These are phyloP conservation scores for Sterna hirundo DNA, from an alignment of 2,113 vertebrate genomes.

Conservation along the genomic window DNA sequence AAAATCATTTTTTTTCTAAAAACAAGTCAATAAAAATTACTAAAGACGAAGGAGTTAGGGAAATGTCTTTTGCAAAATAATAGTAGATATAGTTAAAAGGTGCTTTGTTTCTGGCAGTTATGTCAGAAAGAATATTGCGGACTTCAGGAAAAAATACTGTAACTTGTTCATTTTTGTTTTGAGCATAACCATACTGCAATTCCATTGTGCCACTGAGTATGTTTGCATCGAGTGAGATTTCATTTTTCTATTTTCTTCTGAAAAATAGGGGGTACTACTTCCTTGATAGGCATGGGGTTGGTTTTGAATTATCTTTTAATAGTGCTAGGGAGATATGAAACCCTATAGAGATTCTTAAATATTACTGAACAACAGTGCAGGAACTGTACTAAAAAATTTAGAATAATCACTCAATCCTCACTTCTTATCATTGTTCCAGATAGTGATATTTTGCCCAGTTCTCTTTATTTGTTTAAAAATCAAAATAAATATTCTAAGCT, in stretches of 20 bases:
- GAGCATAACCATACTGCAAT: neutral
- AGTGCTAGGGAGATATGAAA: neutral
- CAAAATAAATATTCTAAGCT: neutral
- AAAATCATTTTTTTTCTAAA: neutral
- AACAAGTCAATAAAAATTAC: neutral
- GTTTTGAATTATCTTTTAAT: neutral
- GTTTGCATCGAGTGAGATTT: neutral
- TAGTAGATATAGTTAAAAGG: neutral
- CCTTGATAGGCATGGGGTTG: neutral
- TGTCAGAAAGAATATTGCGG: neutral
- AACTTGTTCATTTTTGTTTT: neutral
- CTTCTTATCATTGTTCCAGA: neutral
- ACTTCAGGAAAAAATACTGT: neutral
- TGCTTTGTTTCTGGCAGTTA: neutral
- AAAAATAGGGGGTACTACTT: neutral
- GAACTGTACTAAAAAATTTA: neutral
- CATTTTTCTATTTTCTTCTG: neutral
- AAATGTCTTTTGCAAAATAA: neutral
- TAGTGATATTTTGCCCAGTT: neutral
- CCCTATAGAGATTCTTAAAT: neutral
- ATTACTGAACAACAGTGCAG: neutral
- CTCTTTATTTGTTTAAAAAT: neutral
- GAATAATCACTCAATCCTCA: neutral
- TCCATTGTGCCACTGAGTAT: neutral
- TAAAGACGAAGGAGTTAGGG: neutral